Conservation (phyloP, 2,797 vertebrate species). For the Xenops minutus region DNA sequence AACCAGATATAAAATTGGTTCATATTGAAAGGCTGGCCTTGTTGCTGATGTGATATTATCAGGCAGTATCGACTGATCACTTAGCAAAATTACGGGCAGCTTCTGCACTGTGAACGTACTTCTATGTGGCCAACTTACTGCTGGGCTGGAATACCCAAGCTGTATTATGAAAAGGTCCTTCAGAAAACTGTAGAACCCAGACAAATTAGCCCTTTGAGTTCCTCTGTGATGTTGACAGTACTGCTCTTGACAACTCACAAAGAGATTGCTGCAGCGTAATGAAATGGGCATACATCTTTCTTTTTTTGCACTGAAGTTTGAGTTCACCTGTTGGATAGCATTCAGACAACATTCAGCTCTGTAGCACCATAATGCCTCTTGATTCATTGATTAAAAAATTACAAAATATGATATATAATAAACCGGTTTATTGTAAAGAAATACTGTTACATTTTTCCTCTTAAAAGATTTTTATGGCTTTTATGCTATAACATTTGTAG, state of each 20-base stretch:
- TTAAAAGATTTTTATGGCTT: background rate
- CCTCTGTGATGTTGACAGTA: background rate
- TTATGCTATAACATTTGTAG: background rate
- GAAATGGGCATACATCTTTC: background rate
- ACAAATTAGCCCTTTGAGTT: background rate
- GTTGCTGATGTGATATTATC: slow-evolving; percentile 68
- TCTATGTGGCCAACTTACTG: background rate
- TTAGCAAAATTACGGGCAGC: slow-evolving; percentile 40
- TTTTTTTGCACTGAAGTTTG: background rate
- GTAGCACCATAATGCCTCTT: background rate
- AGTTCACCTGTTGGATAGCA: background rate
- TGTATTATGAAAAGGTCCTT: background rate
- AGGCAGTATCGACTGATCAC: slow-evolving; percentile 42
- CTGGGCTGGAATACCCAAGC: background rate
- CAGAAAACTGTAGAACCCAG: background rate
- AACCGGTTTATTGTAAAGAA: background rate
- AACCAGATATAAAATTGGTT: slow-evolving; percentile 24
- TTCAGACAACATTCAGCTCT: slow-evolving; percentile 25
- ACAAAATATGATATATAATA: background rate
- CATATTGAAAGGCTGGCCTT: slow-evolving; percentile 31
- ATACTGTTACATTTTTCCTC: background rate
- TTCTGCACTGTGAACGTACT: background rate
- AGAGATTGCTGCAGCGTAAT: background rate
- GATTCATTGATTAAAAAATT: background rate
- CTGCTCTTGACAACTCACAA: background rate